Conservation (phyloP, 1,140 invertebrate genomes). For the Batillaria attramentaria region DNA sequence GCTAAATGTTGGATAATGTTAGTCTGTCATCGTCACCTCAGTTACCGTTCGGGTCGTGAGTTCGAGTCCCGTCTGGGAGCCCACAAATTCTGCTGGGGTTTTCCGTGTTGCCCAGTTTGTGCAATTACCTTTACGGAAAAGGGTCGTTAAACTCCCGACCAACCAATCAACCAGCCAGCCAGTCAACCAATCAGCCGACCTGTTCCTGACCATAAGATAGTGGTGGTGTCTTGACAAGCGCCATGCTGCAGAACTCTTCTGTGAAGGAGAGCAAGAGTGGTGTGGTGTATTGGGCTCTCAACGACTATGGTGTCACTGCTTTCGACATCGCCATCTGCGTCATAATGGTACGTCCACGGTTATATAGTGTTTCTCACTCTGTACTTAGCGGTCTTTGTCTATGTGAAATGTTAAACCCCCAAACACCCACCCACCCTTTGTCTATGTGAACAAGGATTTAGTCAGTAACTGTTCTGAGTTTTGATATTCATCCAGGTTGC, state of each 20-base stretch:
- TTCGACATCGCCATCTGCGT: constrained; percentile 26
- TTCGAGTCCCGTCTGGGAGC: too few species aligned
- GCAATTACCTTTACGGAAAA: too few species aligned
- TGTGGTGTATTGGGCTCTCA: constrained; percentile 37
- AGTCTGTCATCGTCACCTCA: too few species aligned
- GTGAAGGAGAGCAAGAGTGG: not conserved
- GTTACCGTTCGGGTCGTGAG: too few species aligned
- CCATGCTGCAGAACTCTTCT: not conserved
- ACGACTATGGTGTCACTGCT: constrained; percentile 34
- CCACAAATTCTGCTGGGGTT: too few species aligned
- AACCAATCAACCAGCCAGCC: too few species aligned
- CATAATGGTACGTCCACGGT: not conserved
- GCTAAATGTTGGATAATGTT: too few species aligned
- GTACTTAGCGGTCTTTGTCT: not conserved
- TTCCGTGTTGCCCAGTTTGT: not conserved
- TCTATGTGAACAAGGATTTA: not conserved
- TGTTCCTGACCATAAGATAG: not conserved
- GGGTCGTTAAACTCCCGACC: too few species aligned
- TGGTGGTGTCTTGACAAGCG: not conserved
- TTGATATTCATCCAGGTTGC: too few species aligned
- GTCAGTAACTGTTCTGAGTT: too few species aligned
- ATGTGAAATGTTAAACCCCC: not conserved
- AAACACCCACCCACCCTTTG: not conserved
- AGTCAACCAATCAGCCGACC: not conserved
- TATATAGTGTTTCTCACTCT: not conserved